Evolutionary conservation across 2,797 vertebrate genomes (phyloP).

Genomic region (Hemibagrus guttatus): DNA sequence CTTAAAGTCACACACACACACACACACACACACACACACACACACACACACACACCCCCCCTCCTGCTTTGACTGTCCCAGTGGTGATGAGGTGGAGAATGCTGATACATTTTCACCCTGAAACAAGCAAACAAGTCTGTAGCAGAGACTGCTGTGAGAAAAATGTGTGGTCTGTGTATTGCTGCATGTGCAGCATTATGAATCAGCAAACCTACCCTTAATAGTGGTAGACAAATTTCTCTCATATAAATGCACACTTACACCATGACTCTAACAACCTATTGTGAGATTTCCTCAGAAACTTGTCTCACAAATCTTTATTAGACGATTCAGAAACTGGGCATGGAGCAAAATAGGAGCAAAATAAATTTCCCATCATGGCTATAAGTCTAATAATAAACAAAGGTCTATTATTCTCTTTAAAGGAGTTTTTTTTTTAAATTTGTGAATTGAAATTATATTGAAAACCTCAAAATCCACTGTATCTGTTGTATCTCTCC

Average conservation of each 20-base stretch:
- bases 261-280: neutral
- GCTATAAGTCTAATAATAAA: neutral
- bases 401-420: neutral
- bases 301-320: neutral
- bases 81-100: slow-evolving; percentile 43
- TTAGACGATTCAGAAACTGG: too few relatives aligned
- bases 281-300: neutral
- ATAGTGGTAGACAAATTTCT: neutral
- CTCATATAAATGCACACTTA: slow-evolving; percentile 19
- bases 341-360: neutral
- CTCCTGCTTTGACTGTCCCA: slow-evolving; percentile 51
- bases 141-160: slow-evolving; percentile 27
- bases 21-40: slow-evolving; percentile 32
- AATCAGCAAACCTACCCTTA: neutral
- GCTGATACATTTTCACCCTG: slow-evolving; percentile 34
- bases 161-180: slow-evolving; percentile 29
- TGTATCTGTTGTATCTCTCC: neutral
- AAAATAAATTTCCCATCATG: neutral
- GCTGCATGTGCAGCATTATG: neutral
- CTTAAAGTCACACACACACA: slow-evolving; percentile 30
- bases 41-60: slow-evolving; percentile 21
- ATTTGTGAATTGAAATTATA: neutral
- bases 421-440: neutral
- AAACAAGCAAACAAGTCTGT: slow-evolving; percentile 43
- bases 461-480: neutral